Percentiles rank a stretch among this genome's conserved stretches.
These are phyloP conservation scores for Anabacerthia variegaticeps DNA, from an alignment of 2,797 vertebrate genomes.

Conservation along the genomic window DNA sequence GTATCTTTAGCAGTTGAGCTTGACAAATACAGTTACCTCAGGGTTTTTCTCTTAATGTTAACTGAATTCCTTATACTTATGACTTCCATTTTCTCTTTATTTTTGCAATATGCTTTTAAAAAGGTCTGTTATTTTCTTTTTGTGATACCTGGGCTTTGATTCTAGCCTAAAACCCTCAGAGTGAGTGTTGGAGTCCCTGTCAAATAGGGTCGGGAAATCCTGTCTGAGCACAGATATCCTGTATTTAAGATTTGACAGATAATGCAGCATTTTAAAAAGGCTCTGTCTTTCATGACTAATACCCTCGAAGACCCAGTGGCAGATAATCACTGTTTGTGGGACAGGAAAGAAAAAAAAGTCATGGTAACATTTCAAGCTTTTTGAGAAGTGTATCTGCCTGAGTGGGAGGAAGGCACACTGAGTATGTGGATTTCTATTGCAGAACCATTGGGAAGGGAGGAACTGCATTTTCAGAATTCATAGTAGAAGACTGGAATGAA, in stretches of 20 bases:
- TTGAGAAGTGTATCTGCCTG: not conserved
- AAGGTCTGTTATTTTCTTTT: not conserved
- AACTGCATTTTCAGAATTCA: not conserved
- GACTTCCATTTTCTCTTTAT: not conserved
- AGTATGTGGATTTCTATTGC: not conserved
- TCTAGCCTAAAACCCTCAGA: not conserved
- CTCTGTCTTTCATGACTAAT: slow-evolving; percentile 29
- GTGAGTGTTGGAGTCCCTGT: not conserved
- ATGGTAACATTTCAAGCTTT: not conserved
- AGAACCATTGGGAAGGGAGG: not conserved
- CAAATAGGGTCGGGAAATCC: slow-evolving; percentile 24
- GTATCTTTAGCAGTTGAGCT: not conserved
- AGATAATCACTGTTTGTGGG: not conserved
- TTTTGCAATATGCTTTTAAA: not conserved
- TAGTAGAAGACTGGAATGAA: not conserved
- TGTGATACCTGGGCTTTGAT: not conserved
- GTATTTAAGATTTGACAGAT: slow-evolving; percentile 37
- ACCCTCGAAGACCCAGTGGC: not conserved
- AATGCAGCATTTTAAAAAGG: not conserved
- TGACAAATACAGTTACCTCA: not conserved
- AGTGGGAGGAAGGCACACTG: not conserved
- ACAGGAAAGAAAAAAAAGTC: not conserved
- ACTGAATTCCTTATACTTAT: not conserved
- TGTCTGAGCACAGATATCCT: not conserved
- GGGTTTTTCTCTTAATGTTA: not conserved